These are phyloP conservation scores for Calliphora vicina DNA, from an alignment of 1,140 invertebrate species.

Conservation along the genomic window DNA sequence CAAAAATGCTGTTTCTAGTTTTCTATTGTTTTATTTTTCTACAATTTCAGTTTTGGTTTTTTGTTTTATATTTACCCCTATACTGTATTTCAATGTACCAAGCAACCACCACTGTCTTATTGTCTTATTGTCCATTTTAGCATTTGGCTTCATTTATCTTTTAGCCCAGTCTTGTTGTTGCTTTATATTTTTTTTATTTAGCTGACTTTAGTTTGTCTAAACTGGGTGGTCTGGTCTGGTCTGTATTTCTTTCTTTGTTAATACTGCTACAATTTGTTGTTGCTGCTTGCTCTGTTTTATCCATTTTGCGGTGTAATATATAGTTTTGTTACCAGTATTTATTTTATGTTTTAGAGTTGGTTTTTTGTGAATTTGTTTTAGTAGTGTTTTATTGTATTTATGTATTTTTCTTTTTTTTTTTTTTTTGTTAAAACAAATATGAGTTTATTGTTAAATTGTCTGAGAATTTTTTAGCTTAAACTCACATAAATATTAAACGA, in stretches of 20 bases:
- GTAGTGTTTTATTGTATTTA: neutral
- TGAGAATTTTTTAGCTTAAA: constrained; percentile 5
- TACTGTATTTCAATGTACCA: neutral
- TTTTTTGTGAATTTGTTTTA: neutral
- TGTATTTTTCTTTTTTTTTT: neutral
- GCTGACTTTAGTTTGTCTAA: neutral
- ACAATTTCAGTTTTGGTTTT: neutral
- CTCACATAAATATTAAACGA: constrained; percentile 6
- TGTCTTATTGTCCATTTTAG: constrained; percentile 11
- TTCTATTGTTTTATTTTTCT: neutral
- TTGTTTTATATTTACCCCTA: neutral
- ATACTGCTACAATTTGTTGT: neutral
- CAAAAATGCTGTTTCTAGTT: neutral
- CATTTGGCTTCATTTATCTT: constrained; percentile 29
- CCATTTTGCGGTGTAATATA: neutral
- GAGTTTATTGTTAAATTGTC: constrained; percentile 31
- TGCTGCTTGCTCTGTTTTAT: neutral
- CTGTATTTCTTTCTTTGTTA: neutral
- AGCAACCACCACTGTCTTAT: neutral
- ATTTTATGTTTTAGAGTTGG: neutral
- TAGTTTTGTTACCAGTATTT: neutral
- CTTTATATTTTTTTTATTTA: neutral
- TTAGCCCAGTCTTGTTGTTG: neutral
- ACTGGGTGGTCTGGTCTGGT: constrained; percentile 14
- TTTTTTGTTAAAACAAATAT: neutral